Evolutionary conservation across 2,113 vertebrate genomes (phyloP), one percentile per base, ranked within the genome.

Genomic region (Clinocottus analis): DNA sequence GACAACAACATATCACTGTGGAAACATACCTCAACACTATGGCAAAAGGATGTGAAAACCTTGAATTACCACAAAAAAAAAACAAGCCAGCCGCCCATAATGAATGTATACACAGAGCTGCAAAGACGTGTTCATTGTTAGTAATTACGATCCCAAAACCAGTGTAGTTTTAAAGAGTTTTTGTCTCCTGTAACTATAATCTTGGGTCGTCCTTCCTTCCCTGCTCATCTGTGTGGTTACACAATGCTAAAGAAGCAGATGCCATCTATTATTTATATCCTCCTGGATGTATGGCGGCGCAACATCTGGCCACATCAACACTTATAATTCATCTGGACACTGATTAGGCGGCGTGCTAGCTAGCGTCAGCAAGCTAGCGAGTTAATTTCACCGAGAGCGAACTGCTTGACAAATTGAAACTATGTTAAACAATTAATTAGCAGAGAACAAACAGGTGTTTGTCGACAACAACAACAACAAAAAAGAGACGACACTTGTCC

Each of bases 341-440:
- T 89, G 90, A 93, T 91, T 83, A 73, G 85, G 53, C 31, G 31
- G 72, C 1, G 85, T 17, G 68, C 29, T 60, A 56, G 82, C 89
- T 80, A 76, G 56, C 69, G 75, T 92, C 89, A 90, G 86, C 87
- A 81, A 73, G 83, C 84, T 60, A 88, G 85, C 68, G 29, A 33
- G 80, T 55, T 82, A 81, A 88, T 90, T 80, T 75, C 58, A 73
- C 77, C 45, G 10, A 25, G 45, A 76, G 78, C 75, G 77, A 80
- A 83, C 70, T 63, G 83, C 85, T 79, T 91, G 88, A 93, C 91
- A 91, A 91, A 93, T 89, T 91, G 88, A 78, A 90, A 87, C 84
- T 21, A 72, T 90, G 91, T 92, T 90, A 86, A 79, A 86, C 88
- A 91, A 91, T 93, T 91, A 83, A 93, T 93, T 91, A 93, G 83